These are phyloP conservation scores for Coluber constrictor DNA, from an alignment of 2,797 vertebrate genomes.

Conservation along the genomic window DNA sequence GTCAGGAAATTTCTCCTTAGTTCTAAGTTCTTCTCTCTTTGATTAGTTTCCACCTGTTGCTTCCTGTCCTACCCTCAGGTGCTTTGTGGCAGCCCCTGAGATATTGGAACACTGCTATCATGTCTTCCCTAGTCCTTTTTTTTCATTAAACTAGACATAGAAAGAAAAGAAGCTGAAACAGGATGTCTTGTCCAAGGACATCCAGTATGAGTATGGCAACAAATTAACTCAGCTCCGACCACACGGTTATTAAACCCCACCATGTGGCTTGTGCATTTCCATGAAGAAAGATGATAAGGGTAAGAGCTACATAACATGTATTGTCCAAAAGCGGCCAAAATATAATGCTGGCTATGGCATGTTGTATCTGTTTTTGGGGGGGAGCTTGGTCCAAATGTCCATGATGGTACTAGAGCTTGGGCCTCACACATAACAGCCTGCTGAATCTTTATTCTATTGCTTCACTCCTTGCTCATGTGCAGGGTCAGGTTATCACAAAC, in stretches of 20 bases:
- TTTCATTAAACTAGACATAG: too few relatives aligned
- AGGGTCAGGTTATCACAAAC: neutral
- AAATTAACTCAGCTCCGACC: neutral
- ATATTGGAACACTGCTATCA: too few relatives aligned
- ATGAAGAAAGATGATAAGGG: neutral
- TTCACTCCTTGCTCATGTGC: neutral
- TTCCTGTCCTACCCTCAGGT: too few relatives aligned
- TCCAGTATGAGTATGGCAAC: neutral
- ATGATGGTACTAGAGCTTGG: neutral
- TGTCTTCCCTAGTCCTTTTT: too few relatives aligned
- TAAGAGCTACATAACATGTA: neutral
- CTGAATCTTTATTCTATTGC: neutral
- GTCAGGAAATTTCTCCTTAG: too few relatives aligned
- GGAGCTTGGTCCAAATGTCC: neutral
- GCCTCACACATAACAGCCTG: neutral
- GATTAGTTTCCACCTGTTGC: too few relatives aligned
- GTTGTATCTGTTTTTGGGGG: neutral
- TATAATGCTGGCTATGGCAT: neutral
- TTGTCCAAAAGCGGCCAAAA: neutral
- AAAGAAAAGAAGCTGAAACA: neutral
- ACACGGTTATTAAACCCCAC: neutral
- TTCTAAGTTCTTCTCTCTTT: too few relatives aligned
- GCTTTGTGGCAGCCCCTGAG: too few relatives aligned
- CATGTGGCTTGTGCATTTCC: neutral
- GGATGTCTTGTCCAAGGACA: neutral